These are phyloP conservation scores for Cephalopterus ornatus DNA, from an alignment of 2,113 vertebrate species.

Conservation along the genomic window DNA sequence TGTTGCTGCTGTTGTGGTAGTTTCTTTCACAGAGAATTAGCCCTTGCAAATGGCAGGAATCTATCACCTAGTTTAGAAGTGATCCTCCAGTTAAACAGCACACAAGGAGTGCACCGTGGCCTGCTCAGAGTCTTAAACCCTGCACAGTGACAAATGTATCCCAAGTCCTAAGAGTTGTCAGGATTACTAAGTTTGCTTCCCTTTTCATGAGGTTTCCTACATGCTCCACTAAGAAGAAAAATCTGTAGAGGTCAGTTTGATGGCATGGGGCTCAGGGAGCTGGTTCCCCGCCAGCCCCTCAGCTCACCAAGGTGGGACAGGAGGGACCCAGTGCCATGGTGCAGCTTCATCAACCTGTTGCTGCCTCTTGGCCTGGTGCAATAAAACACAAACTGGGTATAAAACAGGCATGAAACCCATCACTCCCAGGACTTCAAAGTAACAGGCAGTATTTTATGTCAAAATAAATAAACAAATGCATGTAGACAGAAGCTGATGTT, in stretches of 20 bases:
- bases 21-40: background rate
- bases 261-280: background rate
- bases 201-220: background rate
- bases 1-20: background rate
- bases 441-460: background rate
- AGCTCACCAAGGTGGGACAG: background rate
- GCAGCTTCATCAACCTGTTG: background rate
- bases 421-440: slow-evolving; percentile 38
- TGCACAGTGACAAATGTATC: background rate
- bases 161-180: background rate
- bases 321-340: background rate
- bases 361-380: background rate
- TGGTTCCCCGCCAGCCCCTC: background rate
- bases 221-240: rapidly evolving
- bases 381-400: background rate
- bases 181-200: background rate
- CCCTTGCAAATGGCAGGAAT: background rate
- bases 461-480: slow-evolving; percentile 33
- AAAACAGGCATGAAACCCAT: background rate
- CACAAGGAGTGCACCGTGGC: background rate
- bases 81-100: background rate
- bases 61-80: background rate
- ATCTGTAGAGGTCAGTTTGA: background rate
- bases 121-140: background rate
- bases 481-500: slow-evolving; percentile 10